Evolutionary conservation across 37 sponge, comb jelly and placozoan genomes (phyloP), one percentile per base, ranked within the genome.

Genomic region (Lycopodina hypogea): DNA sequence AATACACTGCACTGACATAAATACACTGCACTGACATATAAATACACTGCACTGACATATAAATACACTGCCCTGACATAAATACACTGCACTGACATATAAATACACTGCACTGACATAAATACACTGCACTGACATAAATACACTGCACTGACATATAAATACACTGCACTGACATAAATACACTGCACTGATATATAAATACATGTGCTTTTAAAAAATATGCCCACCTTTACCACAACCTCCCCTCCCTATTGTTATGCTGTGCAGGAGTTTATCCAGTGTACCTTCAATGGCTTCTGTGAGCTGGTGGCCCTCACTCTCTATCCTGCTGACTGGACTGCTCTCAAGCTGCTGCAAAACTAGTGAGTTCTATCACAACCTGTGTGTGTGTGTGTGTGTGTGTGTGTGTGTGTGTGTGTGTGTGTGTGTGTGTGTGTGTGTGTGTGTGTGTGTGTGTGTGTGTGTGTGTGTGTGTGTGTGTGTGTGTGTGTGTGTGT

Each of bases 301-400:
- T 72, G 69, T 60, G 86, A 82, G 60, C 67, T 90, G 69, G 70
- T 71, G 56, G 78, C 81, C 50, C 64, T 78, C n/a, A 78, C 53
- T 4, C 41, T 86, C 8, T 86, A 81, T 59, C 74, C 83, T 30
- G 11, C 55, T n/a, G 91, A 86, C 62, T 90, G 91, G 91, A 82
- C 77, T 74, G 66, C 69, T 21, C 77, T 90, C 41, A 74, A 58
- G 12, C 64, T 85, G 28, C 79, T 69, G 33, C 78, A 76, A 62
- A 90, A 85, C 79, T 68, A 76, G 90, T 90, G 52, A 74, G 81
- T 71, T 15, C 37, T 18, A 67, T 32, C 6, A 4, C 60, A 11
- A 12, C 60, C 60, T 59, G 60, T 59, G 15, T 59, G 15, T 59
- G 15, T 59, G 60, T 59, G 18, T 75, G 76, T 21, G 6, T 34